Base-by-base conservation (phyloP, 2,113 vertebrate genomes). In the Melanotaenia duboulayi region DNA sequence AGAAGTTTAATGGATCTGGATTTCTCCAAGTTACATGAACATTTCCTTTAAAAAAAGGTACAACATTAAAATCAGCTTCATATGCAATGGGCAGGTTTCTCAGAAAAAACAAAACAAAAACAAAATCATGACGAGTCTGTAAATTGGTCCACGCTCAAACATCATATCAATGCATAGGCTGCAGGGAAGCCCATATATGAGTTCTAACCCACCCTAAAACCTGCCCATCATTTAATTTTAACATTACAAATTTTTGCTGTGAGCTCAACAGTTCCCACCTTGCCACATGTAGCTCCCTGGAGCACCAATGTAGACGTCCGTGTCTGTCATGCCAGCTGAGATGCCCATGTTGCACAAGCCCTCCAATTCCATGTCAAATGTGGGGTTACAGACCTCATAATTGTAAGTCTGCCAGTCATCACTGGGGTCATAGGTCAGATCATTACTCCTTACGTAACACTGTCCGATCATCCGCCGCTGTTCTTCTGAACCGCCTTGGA, bases 301-400 rank as follows among this genome's bases (percentile, higher is more conserved):
- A 0, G 95, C 85, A 0, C 97, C 97, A 0, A 96, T 92, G 69
- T 95, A 97, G 64, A 97, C 89, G 0, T 94, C 94, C 2, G 89
- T 95, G 44, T 92, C 57, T 0, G 95, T 92, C 83, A 99, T 95
- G 81, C 96, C 95, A 0, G 91, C 97, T 0, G 97, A 96, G 84
- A 96, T 94, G 74, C 97, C 97, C 94, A 97, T 92, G 92, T 95
- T 96, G 90, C 97, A 99, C 96, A 98, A 94, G 87, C 96, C 96
- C 0, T 96, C 96, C 10, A 69, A 19, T 0, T 93, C 72, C 23
- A 92, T 57, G 90, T 96, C 93, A 0, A 54, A 80, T 90, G 92
- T 93, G 79, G 95, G 92, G 85, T 97, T 92, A 84, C 97, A 99
- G 91, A 95, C 92, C 86, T 98, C 95, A 0, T 96, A 95, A 58